Evolutionary conservation across 2,888 invertebrate genomes (phyloP), one percentile per base, ranked within the genome.

Genomic region (Resseliella maxima): DNA sequence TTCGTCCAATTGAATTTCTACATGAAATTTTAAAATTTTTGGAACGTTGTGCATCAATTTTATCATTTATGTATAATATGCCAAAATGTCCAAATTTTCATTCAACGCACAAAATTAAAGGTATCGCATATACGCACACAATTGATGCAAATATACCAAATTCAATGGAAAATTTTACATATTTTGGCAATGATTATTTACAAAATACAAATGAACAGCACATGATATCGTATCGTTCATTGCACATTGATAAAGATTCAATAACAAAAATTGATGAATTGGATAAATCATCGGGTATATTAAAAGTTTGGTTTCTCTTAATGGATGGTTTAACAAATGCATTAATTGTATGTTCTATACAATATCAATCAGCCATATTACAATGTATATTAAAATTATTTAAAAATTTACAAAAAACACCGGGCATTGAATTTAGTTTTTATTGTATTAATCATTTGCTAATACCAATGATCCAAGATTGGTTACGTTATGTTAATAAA

Each of bases 21-120:
- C 91, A 94, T 89, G 96, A 97, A 89, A 97, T 97, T 0, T 91
- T 98, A 41, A 95, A 95, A 88, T 96, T 97, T 89, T 92, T 98
- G 45, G 94, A 96, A 89, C 96, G 94, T 88, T 98, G 97, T 90
- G 96, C 96, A 87, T 94, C 95, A 87, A 97, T 98, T 88, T 92
- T 98, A 86, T 95, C 96, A 2, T 96, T 96, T 91, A 97, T 98
- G 97, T 97, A 96, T 90, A 95, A 95, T 89, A 98, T 98, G 97
- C 97, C 98, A 0, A 96, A 97, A 89, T 97, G 97, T 90, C 98
- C 98, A 0, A 95, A 95, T 87, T 98, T 98, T 89, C 97, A 97
- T 90, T 95, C 97, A 21, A 96, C 97, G 0, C 96, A 97, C 89
- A 93, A 95, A 89, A 94, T 96, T 88, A 95, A 95, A 89, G 94